These are phyloP conservation scores for Leptothorax acervorum DNA, from an alignment of 2,888 invertebrate genomes.

Conservation along the genomic window DNA sequence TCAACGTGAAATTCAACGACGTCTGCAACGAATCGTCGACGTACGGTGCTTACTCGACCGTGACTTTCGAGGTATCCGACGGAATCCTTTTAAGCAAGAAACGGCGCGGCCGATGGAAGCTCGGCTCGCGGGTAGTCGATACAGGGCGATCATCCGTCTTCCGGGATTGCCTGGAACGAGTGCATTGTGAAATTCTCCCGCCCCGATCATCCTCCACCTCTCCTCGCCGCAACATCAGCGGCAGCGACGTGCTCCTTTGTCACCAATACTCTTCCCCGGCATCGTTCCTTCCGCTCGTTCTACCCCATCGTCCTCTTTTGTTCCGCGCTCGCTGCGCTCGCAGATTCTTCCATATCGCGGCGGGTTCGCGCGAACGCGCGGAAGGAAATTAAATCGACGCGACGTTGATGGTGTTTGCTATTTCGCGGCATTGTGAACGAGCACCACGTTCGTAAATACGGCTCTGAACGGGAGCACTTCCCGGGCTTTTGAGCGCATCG, in stretches of 20 bases:
- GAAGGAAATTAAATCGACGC: constrained; percentile 52
- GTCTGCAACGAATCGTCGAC: background rate
- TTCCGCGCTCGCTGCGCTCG: constrained; percentile 42
- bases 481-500: constrained; percentile 13
- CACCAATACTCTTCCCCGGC: constrained; percentile 37
- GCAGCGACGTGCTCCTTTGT: constrained; percentile 57
- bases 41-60: constrained; percentile 1
- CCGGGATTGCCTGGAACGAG: constrained; percentile 66
- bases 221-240: constrained; percentile 53
- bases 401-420: constrained; percentile 50
- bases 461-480: background rate
- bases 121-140: constrained; percentile 55
- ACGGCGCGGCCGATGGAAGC: constrained; percentile 9
- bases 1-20: constrained; percentile 28
- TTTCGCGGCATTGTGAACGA: constrained; percentile 49
- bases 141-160: constrained; percentile 69
- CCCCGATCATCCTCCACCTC: constrained; percentile 56
- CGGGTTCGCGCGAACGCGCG: constrained; percentile 26
- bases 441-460: constrained; percentile 35
- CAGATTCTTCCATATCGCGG: constrained; percentile 54
- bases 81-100: constrained; percentile 33
- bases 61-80: constrained; percentile 21
- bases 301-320: constrained; percentile 52
- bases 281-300: background rate
- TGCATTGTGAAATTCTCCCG: constrained; percentile 67